Evolutionary conservation across 1,140 invertebrate species (phyloP), one percentile per base, ranked within the genome.

Genomic region (Anthonomus grandis): DNA sequence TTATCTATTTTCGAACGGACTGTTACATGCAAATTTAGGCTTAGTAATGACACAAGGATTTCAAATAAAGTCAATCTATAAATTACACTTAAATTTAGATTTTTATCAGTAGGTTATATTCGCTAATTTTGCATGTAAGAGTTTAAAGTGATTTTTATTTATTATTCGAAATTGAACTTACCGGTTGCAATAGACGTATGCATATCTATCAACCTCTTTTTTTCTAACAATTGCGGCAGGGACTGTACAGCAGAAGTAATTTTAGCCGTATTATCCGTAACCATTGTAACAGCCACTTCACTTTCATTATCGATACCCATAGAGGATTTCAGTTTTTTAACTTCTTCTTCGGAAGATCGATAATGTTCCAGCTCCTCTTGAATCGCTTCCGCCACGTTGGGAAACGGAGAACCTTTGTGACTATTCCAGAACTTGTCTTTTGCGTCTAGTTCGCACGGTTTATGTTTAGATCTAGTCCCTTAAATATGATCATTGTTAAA

Each of bases 351-450:
- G 41, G 90, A 93, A 49, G 85, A 85, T 62, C 83, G 83, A 75
- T 97, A 98, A 42, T 91, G 88, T 74, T 99, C 97, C 52, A 99
- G 74, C 76, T 98, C 93, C 76, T 96, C 93, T 74, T 99, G 96
- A 63, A 99, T 96, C 15, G 95, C 92, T 78, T 99, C 97, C 6
- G 97, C 97, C 3, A 99, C 96, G 13, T 84, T 87, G 0, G 97
- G 97, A 72, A 99, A 99, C 0, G 97, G 95, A 70, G 91, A 95
- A 15, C 95, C 92, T 77, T 96, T 97, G 67, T 98, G 92, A 56
- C 84, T 82, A 27, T 78, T 78, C 96, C 96, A 99, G 73, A 98
- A 93, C 55, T 86, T 86, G 74, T 98, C 97, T 42, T 79, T 86
- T 13, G 83, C 79, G 70, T 92, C 89, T 24, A 99, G 74, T 71